Evolutionary conservation across 2,797 vertebrate genomes (phyloP).

Genomic region (Chaetophractus vellerosus): DNA sequence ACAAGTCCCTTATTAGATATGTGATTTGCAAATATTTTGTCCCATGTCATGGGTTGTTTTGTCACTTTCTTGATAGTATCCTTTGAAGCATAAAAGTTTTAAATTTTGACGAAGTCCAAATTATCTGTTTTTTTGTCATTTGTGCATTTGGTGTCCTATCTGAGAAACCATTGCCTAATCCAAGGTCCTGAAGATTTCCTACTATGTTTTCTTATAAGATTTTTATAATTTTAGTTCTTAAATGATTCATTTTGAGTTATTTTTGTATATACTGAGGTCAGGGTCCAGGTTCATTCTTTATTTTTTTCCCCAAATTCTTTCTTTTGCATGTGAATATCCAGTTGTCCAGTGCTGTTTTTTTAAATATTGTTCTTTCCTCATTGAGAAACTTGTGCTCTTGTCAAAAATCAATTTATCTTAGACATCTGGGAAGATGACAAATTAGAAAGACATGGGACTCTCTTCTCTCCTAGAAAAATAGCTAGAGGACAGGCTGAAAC

Average conservation of each 20-base stretch:
- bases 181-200: not conserved
- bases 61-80: not conserved
- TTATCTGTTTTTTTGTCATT: not conserved
- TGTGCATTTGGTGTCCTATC: not conserved
- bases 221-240: not conserved
- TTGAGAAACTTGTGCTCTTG: not conserved
- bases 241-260: not conserved
- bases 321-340: not conserved
- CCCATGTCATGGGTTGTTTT: not conserved
- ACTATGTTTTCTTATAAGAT: not conserved
- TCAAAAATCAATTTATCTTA: not conserved
- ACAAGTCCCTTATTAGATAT: not conserved
- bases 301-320: not conserved
- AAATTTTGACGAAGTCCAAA: not conserved
- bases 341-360: not conserved
- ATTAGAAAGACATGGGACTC: too few species aligned
- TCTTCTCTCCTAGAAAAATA: too few species aligned
- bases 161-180: not conserved
- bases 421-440: too few species aligned
- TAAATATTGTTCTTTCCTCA: not conserved
- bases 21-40: not conserved
- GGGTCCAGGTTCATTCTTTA: not conserved
- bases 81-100: not conserved
- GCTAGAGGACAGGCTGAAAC: too few species aligned
- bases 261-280: not conserved